Evolutionary conservation across 2,888 invertebrate species (phyloP), one percentile per base, ranked within the genome.

Genomic region (Protonemura montana): DNA sequence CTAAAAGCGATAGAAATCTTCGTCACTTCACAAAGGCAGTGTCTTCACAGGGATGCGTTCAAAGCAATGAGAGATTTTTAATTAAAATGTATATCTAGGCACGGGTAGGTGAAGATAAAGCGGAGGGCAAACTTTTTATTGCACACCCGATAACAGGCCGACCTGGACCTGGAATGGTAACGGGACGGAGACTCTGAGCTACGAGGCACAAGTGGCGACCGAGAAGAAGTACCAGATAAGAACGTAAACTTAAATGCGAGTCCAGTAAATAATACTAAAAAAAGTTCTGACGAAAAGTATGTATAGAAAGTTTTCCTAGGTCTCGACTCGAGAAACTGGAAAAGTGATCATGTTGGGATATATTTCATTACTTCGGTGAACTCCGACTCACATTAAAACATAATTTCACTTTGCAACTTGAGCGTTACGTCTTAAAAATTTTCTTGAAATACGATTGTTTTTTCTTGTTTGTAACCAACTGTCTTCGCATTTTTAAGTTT

Each of bases 211-310:
- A 21, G 16, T 59, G 59, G 59, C 59, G 21, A 59, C 16, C 59
- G 59, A 59, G 59, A 59, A 10, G 59, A 59, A 59, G 59, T 59
- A 59, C 59, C 84, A 84, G 84, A 84, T 84, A 84, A 84, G 76
- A 76, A 42, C 27, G 29, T 27, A 84, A 84, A 84, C 76, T 84
- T 29, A 42, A 29, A 84, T 21, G 28, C 76, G 76, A 35, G 82
- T 83, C 84, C 59, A 84, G 84, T 84, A 84, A 84, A 84, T 84
- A 84, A 84, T 84, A 25, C 84, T 84, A 76, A 84, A 84, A 84
- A 59, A 84, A 28, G 76, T 59, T 59, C 21, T 84, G 84, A 84
- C 30, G 84, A 84, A 82, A 84, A 84, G 84, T 59, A 84, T 59
- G 81, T 28, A 28, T 78, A 78, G 59, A 59, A 59, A 59, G 59